These are phyloP conservation scores for Melierax canorus DNA, from an alignment of 2,113 vertebrate genomes.

Conservation along the genomic window DNA sequence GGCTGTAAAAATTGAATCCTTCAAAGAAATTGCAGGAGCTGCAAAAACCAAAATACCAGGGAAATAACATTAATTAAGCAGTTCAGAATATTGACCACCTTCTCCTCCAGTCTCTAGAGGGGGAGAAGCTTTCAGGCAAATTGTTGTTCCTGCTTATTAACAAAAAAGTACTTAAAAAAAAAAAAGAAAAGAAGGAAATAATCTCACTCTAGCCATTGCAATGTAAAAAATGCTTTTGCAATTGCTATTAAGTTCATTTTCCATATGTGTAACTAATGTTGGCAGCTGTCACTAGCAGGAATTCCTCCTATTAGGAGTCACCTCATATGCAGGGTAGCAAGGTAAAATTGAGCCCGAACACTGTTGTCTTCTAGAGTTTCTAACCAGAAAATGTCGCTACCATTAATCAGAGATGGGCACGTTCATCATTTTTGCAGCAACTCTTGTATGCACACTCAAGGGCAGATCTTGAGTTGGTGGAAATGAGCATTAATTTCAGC, in stretches of 20 bases:
- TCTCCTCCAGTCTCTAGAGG: not conserved
- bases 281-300: not conserved
- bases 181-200: too few relatives aligned
- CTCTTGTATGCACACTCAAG: not conserved
- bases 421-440: not conserved
- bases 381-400: not conserved
- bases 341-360: not conserved
- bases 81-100: conserved; percentile 23
- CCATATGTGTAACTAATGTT: not conserved
- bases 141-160: not conserved
- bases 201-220: not conserved
- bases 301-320: not conserved
- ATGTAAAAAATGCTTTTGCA: not conserved
- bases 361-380: not conserved
- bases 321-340: not conserved
- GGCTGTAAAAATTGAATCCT: conserved; percentile 23
- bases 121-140: not conserved
- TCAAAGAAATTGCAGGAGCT: conserved; percentile 64
- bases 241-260: not conserved
- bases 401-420: not conserved
- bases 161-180: not conserved
- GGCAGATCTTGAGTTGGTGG: not conserved
- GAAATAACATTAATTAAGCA: conserved; percentile 51
- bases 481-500: not conserved
- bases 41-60: conserved; percentile 46